Conservation (phyloP, 2,797 vertebrate genomes). For the Enteromius unitaeniatus region DNA sequence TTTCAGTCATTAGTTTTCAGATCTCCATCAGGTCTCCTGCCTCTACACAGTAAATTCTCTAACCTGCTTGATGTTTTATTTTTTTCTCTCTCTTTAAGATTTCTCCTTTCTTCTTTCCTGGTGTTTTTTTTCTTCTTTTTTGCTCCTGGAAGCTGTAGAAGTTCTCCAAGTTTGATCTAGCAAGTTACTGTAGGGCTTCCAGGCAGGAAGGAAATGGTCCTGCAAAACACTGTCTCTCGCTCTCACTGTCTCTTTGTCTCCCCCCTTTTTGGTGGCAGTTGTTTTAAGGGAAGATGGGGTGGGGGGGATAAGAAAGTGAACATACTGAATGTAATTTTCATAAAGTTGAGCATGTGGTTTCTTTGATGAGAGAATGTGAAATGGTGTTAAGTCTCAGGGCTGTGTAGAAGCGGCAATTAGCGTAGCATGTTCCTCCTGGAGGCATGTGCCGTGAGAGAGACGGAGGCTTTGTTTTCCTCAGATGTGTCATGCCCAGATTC, state of each 20-base stretch:
- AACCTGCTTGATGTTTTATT: conserved; percentile 68
- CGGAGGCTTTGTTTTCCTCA: conserved; percentile 62
- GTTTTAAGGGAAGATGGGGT: conserved; percentile 26
- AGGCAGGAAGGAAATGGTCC: conserved; percentile 84
- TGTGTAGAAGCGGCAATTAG: conserved; percentile 81
- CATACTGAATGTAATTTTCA: conserved; percentile 84
- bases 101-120: conserved; percentile 60
- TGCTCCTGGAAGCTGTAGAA: conserved; percentile 77
- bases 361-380: conserved; percentile 81
- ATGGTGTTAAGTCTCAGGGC: conserved; percentile 76
- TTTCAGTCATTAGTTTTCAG: conserved; percentile 74
- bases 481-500: conserved; percentile 21
- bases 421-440: conserved; percentile 73
- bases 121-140: conserved; percentile 51
- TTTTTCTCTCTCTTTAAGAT: conserved; percentile 2
- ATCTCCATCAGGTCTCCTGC: conserved; percentile 64
- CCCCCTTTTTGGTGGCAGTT: conserved; percentile 36
- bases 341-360: conserved; percentile 79
- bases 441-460: conserved; percentile 62
- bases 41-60: conserved; percentile 65
- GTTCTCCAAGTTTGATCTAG: conserved; percentile 78
- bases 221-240: conserved; percentile 71
- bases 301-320: conserved; percentile 69
- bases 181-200: conserved; percentile 77
- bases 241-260: background rate